These are phyloP conservation scores for Phylloscopus trochilus DNA, from an alignment of 2,113 vertebrate species.

Conservation along the genomic window DNA sequence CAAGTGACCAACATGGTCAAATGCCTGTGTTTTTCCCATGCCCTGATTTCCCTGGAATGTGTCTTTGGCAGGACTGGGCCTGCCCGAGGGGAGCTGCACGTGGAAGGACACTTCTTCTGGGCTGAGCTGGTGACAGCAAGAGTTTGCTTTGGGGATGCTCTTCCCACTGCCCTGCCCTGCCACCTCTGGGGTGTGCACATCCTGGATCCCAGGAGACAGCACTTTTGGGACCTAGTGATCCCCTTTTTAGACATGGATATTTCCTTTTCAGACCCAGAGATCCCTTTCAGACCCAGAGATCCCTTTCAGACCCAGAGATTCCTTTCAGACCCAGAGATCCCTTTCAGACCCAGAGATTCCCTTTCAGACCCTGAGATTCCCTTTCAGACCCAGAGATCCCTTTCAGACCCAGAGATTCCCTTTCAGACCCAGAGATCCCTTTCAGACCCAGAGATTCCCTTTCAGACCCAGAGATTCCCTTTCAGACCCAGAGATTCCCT, in stretches of 20 bases:
- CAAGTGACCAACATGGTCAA: fast-evolving
- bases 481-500: not conserved
- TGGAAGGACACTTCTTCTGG: not conserved
- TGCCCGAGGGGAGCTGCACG: fast-evolving
- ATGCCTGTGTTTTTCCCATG: not conserved
- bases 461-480: not conserved
- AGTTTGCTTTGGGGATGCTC: not conserved
- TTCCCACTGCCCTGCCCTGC: not conserved
- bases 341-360: fast-evolving
- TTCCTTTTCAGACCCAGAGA: not conserved
- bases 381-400: too few relatives aligned
- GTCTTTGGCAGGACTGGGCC: too few relatives aligned
- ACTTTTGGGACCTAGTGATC: not conserved
- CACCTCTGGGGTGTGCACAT: fast-evolving
- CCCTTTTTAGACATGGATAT: not conserved
- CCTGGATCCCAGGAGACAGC: not conserved
- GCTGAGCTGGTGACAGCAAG: not conserved
- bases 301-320: not conserved
- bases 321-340: not conserved
- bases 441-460: too few relatives aligned
- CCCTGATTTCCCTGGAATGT: not conserved
- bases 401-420: not conserved
- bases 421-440: not conserved
- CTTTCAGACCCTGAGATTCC: not conserved
- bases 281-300: not conserved